A percentile compares a stretch with the other conserved stretches of the same genome.
Conservation (phyloP, 2,888 invertebrate genomes). For the Leistus spinibarbis region DNA sequence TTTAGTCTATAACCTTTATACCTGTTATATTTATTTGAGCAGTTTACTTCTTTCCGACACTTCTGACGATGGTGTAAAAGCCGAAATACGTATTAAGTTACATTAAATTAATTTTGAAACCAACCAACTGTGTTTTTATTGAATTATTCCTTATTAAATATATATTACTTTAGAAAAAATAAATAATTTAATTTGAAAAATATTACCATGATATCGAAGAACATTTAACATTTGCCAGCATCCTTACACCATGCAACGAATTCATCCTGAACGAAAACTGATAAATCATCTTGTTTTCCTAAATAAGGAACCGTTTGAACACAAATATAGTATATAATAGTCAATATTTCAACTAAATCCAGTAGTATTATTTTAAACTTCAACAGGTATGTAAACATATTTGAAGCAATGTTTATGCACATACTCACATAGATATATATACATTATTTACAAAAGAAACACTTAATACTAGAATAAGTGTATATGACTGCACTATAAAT, state of each 20-base stretch:
- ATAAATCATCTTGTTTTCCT: background rate
- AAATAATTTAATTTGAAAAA: background rate
- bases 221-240: background rate
- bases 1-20: too few relatives aligned
- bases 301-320: constrained; percentile 31
- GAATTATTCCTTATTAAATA: too few relatives aligned
- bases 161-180: background rate
- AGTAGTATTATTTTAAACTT: background rate
- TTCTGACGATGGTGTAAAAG: too few relatives aligned
- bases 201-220: background rate
- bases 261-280: constrained; percentile 14
- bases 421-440: constrained; percentile 17
- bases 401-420: background rate
- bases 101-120: too few relatives aligned
- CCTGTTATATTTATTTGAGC: too few relatives aligned
- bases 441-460: constrained; percentile 25
- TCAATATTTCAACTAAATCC: background rate
- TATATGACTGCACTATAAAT: background rate
- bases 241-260: background rate
- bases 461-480: background rate
- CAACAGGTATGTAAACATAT: constrained; percentile 4
- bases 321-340: constrained; percentile 24
- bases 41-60: too few relatives aligned
- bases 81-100: too few relatives aligned
- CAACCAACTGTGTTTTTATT: too few relatives aligned